These are phyloP conservation scores for Lydus trimaculatus DNA, from an alignment of 2,888 invertebrate species.

Conservation along the genomic window DNA sequence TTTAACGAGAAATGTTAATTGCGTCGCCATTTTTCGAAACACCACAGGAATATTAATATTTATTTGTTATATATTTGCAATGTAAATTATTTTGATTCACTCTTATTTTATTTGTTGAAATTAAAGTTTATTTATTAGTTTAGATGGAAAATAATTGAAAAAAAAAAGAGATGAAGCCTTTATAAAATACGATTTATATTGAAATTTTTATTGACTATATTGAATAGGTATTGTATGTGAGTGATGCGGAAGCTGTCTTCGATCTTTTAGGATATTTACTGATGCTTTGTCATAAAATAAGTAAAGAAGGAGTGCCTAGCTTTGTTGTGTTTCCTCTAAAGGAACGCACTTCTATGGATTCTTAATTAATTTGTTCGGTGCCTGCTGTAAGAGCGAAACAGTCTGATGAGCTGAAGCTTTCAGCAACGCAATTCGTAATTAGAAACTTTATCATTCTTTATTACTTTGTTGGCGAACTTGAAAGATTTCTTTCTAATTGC, in stretches of 20 bases:
- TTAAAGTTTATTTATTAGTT: neutral
- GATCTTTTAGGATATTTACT: neutral
- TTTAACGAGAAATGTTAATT: conserved; percentile 50
- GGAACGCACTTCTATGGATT: conserved; percentile 30
- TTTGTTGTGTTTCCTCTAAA: neutral
- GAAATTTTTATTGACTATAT: neutral
- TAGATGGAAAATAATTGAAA: too few species aligned
- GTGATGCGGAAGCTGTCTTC: neutral
- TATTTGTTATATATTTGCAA: conserved; percentile 36
- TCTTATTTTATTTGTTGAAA: conserved; percentile 11
- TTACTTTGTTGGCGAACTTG: conserved; percentile 24
- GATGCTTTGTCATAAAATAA: conserved; percentile 30
- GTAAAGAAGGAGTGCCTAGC: neutral
- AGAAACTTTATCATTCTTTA: conserved; percentile 41
- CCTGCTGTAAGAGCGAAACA: conserved; percentile 27
- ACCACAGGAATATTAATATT: conserved; percentile 38
- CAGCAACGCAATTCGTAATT: conserved; percentile 40
- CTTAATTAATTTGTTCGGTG: conserved; percentile 40
- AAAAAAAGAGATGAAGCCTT: too few species aligned
- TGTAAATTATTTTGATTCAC: conserved; percentile 33
- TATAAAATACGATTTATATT: too few species aligned
- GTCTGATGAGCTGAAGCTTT: conserved; percentile 33
- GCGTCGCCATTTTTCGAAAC: conserved; percentile 30
- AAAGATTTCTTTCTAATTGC: conserved; percentile 28
- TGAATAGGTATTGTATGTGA: neutral